Base-by-base conservation (phyloP, 1,140 invertebrate genomes). In the Neocloeon triangulifer region DNA sequence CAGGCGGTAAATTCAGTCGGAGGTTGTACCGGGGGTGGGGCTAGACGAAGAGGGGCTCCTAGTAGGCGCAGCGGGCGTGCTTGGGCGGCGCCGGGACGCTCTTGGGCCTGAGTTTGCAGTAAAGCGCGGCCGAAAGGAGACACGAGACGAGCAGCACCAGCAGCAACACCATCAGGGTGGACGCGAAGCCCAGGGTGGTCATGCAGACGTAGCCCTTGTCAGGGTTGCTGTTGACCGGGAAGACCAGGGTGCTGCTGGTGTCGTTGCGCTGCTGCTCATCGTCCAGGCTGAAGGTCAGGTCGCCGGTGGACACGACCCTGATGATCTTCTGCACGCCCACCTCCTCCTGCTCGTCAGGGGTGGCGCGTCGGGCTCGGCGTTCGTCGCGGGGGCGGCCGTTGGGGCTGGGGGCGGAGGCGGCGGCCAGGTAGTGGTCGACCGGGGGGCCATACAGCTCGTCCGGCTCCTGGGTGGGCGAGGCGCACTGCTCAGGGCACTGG, bases 401-500 rank as follows among this genome's bases (percentile, higher is more conserved):
- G 9, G 56, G 59, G 14, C 32, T 13, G 12, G 59, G 63, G 37
- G 15, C 33, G 39, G 37, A 27, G 39, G 32, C 8, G 34, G 37
- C 16, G 37, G 35, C 9, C 33, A 36, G 32, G 30, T 39, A 40
- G 23, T 36, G 39, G 7, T 44, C 49, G 33, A 66, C 52, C 30
- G 60, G 55, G 41, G 61, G 53, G 6, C 50, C 41, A 20, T 61
- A 52, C 19, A 57, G 51, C 4, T 58, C 51, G 32, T 10, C 51
- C 53, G 25, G 51, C 53, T 49, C 52, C 45, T 37, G 55, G 44
- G 38, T 51, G 38, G 49, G 60, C 41, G 49, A 44, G 40, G 36
- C 35, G 45, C 81, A 86, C 41, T 86, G 85, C 41, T 86, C 82
- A 0, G 85, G 84, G 45, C 84, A 89, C 44, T 85, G 78, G 46